Percentiles rank a stretch among this genome's conserved stretches.
Conservation (phyloP, 2,113 vertebrate species). For the Phrynocephalus versicolor region DNA sequence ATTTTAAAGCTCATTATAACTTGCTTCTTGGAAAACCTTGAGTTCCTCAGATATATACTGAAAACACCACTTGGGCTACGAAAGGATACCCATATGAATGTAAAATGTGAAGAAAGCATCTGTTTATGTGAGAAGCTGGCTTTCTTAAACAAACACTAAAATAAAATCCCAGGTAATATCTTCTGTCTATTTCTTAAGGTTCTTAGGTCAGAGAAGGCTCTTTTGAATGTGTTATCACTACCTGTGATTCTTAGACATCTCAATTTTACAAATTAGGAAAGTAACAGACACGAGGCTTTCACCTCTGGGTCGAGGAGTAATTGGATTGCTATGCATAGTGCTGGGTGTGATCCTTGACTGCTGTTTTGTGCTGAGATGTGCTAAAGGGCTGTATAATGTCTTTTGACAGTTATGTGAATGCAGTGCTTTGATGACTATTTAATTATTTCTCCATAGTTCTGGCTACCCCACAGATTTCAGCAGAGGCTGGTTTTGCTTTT, state of each 20-base stretch:
- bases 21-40: constrained; percentile 6
- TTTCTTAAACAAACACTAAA: neutral
- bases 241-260: no score
- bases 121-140: neutral
- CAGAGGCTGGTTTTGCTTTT: neutral
- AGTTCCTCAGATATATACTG: constrained; percentile 21
- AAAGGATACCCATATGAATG: constrained; percentile 10
- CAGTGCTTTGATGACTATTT: neutral
- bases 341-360: neutral
- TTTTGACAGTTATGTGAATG: neutral
- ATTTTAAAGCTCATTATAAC: neutral
- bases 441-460: neutral
- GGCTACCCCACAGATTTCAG: neutral
- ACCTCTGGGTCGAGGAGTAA: neutral
- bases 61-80: constrained; percentile 33
- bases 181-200: neutral
- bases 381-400: neutral
- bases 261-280: neutral
- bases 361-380: neutral
- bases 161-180: neutral
- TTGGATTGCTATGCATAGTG: neutral
- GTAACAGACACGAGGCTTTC: no score
- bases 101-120: constrained; percentile 1
- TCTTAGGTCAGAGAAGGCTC: neutral
- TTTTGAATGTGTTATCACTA: neutral